A percentile compares a stretch with the other conserved stretches of the same genome.
Evolutionary conservation across 92 coral and sea anemone genomes (phyloP).

Genomic region (Actinostola sp.): DNA sequence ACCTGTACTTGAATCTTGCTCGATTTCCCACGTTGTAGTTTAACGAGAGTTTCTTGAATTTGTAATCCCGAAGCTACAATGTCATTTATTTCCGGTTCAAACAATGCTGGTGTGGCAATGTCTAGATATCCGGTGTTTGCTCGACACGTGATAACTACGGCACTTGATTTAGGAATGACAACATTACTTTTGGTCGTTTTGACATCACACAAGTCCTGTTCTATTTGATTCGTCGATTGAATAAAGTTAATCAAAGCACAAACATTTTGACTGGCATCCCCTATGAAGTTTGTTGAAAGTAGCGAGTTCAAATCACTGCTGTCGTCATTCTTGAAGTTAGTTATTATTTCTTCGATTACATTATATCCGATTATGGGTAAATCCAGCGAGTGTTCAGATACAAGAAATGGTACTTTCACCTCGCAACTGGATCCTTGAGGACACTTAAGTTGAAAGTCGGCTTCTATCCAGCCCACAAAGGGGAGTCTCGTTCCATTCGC

Average conservation of each 20-base stretch:
- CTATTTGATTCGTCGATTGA: slow-evolving; percentile 17
- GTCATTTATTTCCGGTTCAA: slow-evolving; percentile 60
- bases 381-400: slow-evolving; percentile 20
- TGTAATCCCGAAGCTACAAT: slow-evolving; percentile 55
- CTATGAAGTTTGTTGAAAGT: slow-evolving; percentile 27
- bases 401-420: slow-evolving; percentile 28
- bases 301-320: slow-evolving; percentile 5
- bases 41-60: slow-evolving; percentile 53
- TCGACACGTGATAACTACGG: slow-evolving; percentile 52
- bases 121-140: slow-evolving; percentile 53
- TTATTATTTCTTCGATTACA: slow-evolving; percentile 54
- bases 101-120: slow-evolving; percentile 50
- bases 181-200: slow-evolving; percentile 23
- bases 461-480: slow-evolving; percentile 59
- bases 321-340: neutral
- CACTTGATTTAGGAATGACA: slow-evolving; percentile 47
- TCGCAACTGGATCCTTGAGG: neutral
- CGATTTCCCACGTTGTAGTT: slow-evolving; percentile 46
- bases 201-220: slow-evolving; percentile 28
- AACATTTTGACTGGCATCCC: slow-evolving; percentile 42
- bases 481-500: slow-evolving; percentile 51
- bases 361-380: slow-evolving; percentile 48
- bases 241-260: slow-evolving; percentile 62
- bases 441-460: slow-evolving; percentile 28
- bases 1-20: slow-evolving; percentile 37